Base-by-base conservation (phyloP, 1,140 invertebrate species). In the Phthorimaea operculella region DNA sequence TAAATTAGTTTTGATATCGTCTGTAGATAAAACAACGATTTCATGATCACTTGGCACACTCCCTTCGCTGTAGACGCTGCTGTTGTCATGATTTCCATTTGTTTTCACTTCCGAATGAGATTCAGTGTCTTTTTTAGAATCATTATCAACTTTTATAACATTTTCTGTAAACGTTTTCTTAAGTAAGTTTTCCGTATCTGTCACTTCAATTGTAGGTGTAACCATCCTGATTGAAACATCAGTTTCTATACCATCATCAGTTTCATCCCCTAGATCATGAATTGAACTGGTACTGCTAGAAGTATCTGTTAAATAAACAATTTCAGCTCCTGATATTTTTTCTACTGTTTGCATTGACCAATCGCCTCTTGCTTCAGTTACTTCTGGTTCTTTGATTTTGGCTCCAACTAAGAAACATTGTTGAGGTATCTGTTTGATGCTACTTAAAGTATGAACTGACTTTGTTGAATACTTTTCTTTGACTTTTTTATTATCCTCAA, bases 211-310 rank as follows among this genome's bases (percentile, higher is more conserved):
- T 4, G 79, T 83, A 15, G 84, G 85, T 34, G 86, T 86, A 57
- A 83, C 79, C 52, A 86, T 85, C 17, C 79, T 74, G 11, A 86
- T 74, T 45, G 76, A 74, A 55, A 72, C 70, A 62, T 87, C 86
- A 44, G 71, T 76, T 50, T 81, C 74, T 33, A 78, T 66, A 18
- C 66, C 64, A 48, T 79, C 74, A 59, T 79, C 81, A 33, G 52
- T 60, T 51, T 80, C 78, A 52, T 86, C 76, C 54, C 64, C 76
- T 33, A 72, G 62, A 33, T 84, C 78, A 51, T 86, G 76, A 51
- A 85, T 66, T 33, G 86, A 86, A 68, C 85, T 86, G 28, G 83
- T 85, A 52, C 84, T 86, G 57, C 82, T 85, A 4, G 86, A 86
- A 6, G 82, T 83, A 63, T 87, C 84, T 50, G 86, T 86, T 42